Base-by-base conservation (phyloP, 2,888 invertebrate species). In the Pemphredon lugubris region DNA sequence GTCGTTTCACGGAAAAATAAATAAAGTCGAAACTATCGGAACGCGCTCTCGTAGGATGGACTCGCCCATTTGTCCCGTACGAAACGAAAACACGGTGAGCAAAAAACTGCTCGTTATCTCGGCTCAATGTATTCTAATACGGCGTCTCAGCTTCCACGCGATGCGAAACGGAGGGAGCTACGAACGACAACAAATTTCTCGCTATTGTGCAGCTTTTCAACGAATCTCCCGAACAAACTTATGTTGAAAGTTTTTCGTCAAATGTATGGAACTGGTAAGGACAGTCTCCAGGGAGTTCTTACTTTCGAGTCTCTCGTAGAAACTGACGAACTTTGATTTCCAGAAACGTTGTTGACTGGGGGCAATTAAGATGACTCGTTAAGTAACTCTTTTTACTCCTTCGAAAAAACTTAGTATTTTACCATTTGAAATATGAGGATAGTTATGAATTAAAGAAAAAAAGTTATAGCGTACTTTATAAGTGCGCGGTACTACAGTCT, bases 1-100 rank as follows among this genome's bases (percentile, higher is more conserved):
- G 47, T 50, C 21, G 63, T 57, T 51, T 23, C 37, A 23, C 14
- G 44, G 59, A 48, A 59, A 69, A 69, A 66, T 59, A 69, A 69
- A 69, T 50, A 59, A 37, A 65, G 34, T 39, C 55, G 16, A 13
- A 39, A 37, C 30, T 20, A 18, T 37, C 34, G 44, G 44, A 32
- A 47, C 34, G 40, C 34, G 40, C 47, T 40, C 16, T 26, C 34
- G 30, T 45, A 16, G 39, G 42, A 65, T 65, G 53, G 57, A 69
- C 47, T 63, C 37, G 47, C 53, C 51, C 55, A 67, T 67, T 67
- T 47, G 55, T 51, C 45, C 14, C 50, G 50, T 55, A 70, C 45
- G 59, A 54, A 66, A 70, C 55, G 67, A 70, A 67, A 70, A 70
- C 60, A 69, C 37, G 37, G 7, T 2, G 9, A 13, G 23, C 47